Evolutionary conservation across 2,113 vertebrate genomes (phyloP), one percentile per base, ranked within the genome.

Genomic region (Nannospalax galili): DNA sequence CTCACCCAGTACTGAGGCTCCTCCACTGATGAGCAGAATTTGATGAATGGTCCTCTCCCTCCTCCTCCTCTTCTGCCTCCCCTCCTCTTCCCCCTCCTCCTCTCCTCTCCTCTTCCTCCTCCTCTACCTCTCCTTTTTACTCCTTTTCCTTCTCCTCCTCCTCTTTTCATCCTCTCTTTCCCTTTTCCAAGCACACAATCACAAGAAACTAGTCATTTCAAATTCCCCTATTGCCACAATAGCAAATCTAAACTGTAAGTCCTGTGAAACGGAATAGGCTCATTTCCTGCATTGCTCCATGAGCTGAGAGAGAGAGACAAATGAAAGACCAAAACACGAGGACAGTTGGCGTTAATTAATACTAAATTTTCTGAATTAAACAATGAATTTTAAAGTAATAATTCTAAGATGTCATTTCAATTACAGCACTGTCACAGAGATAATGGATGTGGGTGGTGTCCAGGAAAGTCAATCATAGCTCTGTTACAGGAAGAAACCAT

Each of bases 351-450:
- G 0, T 97, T 97, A 97, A 97, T 97, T 97, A 97, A 96, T 95
- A 95, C 94, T 96, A 96, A 97, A 95, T 96, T 97, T 96, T 97
- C 96, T 80, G 95, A 97, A 96, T 97, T 90, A 93, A 97, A 97
- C 97, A 97, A 97, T 97, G 96, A 97, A 97, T 97, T 96, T 97
- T 96, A 96, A 97, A 95, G 97, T 97, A 97, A 97, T 97, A 97
- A 96, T 96, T 97, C 87, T 97, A 91, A 97, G 94, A 94, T 97
- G 96, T 96, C 96, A 96, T 95, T 97, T 97, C 96, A 97, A 96
- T 97, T 97, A 97, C 95, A 94, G 91, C 65, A 91, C 95, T 96
- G 95, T 92, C 96, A 93, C 65, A 84, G 40, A 37, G 56, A 84
- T 94, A 92, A 97, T 74, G 48, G 94, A 97, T 97, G 94, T 52